These are phyloP conservation scores for Drosophila simulans DNA, from an alignment of 1,140 invertebrate genomes.

Conservation along the genomic window DNA sequence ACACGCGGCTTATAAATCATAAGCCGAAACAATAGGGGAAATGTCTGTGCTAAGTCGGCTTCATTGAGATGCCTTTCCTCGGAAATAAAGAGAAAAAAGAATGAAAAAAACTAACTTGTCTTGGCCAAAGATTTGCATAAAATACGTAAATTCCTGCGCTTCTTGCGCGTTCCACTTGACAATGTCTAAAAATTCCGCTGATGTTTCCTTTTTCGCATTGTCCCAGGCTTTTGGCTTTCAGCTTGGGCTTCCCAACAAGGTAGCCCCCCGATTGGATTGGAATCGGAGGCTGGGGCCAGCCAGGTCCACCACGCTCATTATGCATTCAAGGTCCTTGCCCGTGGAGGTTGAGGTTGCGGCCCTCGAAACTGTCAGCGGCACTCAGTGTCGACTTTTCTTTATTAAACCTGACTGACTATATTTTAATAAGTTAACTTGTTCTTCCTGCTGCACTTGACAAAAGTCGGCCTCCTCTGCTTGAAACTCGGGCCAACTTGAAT, in stretches of 20 bases:
- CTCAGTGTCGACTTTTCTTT: constrained; percentile 70
- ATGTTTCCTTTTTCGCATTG: constrained; percentile 72
- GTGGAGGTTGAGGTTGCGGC: constrained; percentile 59
- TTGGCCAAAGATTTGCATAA: constrained; percentile 69
- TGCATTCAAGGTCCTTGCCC: constrained; percentile 82
- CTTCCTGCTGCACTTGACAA: constrained; percentile 11
- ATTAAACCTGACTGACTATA: constrained; percentile 79
- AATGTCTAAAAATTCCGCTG: constrained; percentile 78
- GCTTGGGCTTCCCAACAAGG: constrained; percentile 32
- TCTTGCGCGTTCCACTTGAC: constrained; percentile 63
- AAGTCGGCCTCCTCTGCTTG: neutral
- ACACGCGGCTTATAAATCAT: constrained; percentile 64
- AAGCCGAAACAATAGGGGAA: constrained; percentile 61
- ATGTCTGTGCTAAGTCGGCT: constrained; percentile 28
- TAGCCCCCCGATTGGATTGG: constrained; percentile 18
- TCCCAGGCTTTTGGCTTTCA: constrained; percentile 27
- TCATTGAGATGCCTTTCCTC: constrained; percentile 38
- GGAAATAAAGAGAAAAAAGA: constrained; percentile 25
- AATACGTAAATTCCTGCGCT: constrained; percentile 68
- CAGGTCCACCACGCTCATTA: constrained; percentile 59
- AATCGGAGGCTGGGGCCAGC: neutral
- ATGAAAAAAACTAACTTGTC: constrained; percentile 24
- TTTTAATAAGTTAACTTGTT: constrained; percentile 56
- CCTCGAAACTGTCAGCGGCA: constrained; percentile 72
- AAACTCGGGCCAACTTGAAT: neutral